These are phyloP conservation scores for Galerucella calmariensis DNA, from an alignment of 2,888 invertebrate genomes.

Conservation along the genomic window DNA sequence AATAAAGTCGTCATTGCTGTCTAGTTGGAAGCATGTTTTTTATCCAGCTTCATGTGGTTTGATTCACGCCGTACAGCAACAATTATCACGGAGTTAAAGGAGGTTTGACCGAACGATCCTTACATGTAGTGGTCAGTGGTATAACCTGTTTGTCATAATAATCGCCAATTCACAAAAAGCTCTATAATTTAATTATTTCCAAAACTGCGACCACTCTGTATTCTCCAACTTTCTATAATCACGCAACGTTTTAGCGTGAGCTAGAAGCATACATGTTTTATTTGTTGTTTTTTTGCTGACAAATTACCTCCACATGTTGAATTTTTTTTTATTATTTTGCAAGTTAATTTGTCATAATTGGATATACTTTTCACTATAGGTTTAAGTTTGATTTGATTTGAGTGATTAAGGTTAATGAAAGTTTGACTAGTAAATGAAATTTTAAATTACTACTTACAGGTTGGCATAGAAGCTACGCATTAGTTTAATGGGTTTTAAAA, in stretches of 20 bases:
- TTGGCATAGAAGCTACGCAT: constrained; percentile 8
- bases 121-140: too few species aligned
- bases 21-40: too few species aligned
- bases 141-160: too few species aligned
- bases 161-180: neutral
- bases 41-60: too few species aligned
- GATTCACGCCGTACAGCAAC: too few species aligned
- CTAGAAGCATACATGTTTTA: constrained; percentile 17
- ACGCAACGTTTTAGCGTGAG: constrained; percentile 33
- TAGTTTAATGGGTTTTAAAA: neutral
- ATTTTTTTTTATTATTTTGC: constrained; percentile 16
- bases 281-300: constrained; percentile 17
- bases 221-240: neutral
- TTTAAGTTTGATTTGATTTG: constrained; percentile 22
- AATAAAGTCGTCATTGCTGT: too few species aligned
- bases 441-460: constrained; percentile 2
- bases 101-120: too few species aligned
- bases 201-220: constrained; percentile 16
- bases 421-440: constrained; percentile 8
- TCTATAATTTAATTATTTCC: neutral
- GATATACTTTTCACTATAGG: constrained; percentile 3
- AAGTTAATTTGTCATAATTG: constrained; percentile 29
- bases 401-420: constrained; percentile 1
- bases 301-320: constrained; percentile 31
- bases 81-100: too few species aligned